phyloP scores from a whole-genome alignment of 2,888 invertebrate species.

The Pseudococcus viburni region DNA sequence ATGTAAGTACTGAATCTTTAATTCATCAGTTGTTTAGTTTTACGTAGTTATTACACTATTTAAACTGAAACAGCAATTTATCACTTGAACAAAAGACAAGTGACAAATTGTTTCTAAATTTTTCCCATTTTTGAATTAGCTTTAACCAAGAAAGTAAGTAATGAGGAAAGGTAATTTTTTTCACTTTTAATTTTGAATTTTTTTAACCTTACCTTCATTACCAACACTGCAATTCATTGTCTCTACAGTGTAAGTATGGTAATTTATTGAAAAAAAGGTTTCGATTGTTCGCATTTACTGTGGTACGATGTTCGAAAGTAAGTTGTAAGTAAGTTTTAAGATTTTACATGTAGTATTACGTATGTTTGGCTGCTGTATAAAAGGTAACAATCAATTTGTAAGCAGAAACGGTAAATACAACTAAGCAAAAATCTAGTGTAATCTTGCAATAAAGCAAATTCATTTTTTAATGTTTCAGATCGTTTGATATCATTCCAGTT shows the following conservation, averaged over 20 bases:
- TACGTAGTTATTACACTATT: slow-evolving; percentile 36
- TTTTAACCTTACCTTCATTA: not conserved
- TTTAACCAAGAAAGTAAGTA: slow-evolving; percentile 43
- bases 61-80: not conserved
- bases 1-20: slow-evolving; percentile 53
- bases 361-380: slow-evolving; percentile 33
- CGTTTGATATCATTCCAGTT: slow-evolving; percentile 62
- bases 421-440: slow-evolving; percentile 35
- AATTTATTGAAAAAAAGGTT: slow-evolving; percentile 33
- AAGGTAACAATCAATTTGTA: slow-evolving; percentile 26
- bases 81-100: not conserved
- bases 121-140: not conserved
- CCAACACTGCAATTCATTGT: slow-evolving; percentile 13
- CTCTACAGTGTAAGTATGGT: slow-evolving; percentile 50
- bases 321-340: slow-evolving; percentile 54
- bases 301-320: slow-evolving; percentile 53
- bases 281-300: slow-evolving; percentile 26
- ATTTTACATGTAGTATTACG: slow-evolving; percentile 31
- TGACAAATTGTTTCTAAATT: slow-evolving; percentile 10
- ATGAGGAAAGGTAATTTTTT: slow-evolving; percentile 7
- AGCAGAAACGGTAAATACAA: slow-evolving; percentile 47
- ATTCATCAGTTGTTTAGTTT: slow-evolving; percentile 27
- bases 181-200: slow-evolving; percentile 3
- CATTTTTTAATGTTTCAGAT: slow-evolving; percentile 65
- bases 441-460: slow-evolving; percentile 43